Conservation (phyloP, 2,113 vertebrate species). For the Gymnarchus niloticus region DNA sequence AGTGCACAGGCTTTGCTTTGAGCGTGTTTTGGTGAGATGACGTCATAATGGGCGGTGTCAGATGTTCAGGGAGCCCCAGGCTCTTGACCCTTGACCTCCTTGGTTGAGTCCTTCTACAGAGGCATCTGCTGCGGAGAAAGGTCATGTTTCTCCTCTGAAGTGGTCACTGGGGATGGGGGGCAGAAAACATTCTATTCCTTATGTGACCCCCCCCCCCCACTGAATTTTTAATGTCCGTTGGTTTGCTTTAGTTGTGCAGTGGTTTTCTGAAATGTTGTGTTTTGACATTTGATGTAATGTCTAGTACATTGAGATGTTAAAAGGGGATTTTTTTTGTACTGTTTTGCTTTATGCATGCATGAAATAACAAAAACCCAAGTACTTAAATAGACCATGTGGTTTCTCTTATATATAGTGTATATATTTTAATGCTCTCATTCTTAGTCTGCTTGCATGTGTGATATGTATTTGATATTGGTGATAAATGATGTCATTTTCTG, state of each 20-base stretch:
- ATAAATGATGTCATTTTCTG: too few relatives aligned
- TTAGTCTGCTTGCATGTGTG: too few relatives aligned
- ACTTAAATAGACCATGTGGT: too few relatives aligned
- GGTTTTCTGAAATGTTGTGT: neutral
- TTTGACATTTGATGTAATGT: neutral
- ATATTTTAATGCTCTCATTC: too few relatives aligned
- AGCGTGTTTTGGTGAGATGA: neutral
- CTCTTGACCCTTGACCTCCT: neutral
- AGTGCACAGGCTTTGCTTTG: neutral
- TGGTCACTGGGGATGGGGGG: neutral
- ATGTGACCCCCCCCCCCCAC: neutral
- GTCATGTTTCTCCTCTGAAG: neutral
- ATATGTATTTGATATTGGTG: too few relatives aligned
- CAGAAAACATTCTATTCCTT: neutral
- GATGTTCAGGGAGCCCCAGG: neutral
- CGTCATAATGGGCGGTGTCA: neutral
- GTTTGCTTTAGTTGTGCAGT: neutral
- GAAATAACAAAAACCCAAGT: neutral
- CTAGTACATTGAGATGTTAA: neutral
- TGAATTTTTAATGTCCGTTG: neutral
- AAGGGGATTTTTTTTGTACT: neutral
- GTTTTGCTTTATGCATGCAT: neutral
- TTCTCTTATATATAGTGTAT: too few relatives aligned
- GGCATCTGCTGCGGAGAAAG: neutral
- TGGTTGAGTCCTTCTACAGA: neutral